Base-by-base conservation (phyloP, 2,113 vertebrate species). In the Carettochelys insculpta region DNA sequence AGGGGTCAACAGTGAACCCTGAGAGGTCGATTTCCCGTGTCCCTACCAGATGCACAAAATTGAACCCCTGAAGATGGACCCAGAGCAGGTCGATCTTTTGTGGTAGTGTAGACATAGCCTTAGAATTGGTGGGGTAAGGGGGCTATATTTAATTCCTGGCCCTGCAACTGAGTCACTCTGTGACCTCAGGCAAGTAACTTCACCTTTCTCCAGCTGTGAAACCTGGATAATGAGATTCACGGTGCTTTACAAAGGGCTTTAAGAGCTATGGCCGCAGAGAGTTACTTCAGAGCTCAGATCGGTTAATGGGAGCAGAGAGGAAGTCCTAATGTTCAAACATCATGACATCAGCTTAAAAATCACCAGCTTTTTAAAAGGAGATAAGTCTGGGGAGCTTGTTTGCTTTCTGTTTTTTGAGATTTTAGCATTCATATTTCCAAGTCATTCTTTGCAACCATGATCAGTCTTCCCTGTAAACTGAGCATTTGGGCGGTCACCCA, bases 141-240 rank as follows among this genome's bases (percentile, higher is more conserved):
- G 25, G 27, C 13, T 45, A 29, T 24, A 3, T 8, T 75, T 45
- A 43, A 43, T 75, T 75, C 12, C 7, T 75, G 3, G 34, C 47
- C 65, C 77, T 56, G 73, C 20, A 13, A 22, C 1, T 14, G 47
- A 41, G 14, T 2, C 29, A 5, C 31, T 20, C 12, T 11, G 82
- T 6, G 11, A 9, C 12, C 31, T 34, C 2, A 1, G 3, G 34
- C 11, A 4, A 24, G 43, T 56, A 10, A 1, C 9, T 75, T 2
- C 0, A 3, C 7, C 3, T 27, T 29, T 10, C 41, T 14, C 16
- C 65, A 3, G 0, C 0, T 14, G 0, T 6, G 13, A 19, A 38
- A 45, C 5, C 1, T 48, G 14, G 20, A 7, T 75, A 45, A 75
- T 43, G 13, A 75, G 71, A 68, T n/a, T 38, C 34, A 38, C 34